Evolutionary conservation across 2,797 vertebrate genomes (phyloP), one percentile per base, ranked within the genome.

Genomic region (Brachyrhaphis roseni): DNA sequence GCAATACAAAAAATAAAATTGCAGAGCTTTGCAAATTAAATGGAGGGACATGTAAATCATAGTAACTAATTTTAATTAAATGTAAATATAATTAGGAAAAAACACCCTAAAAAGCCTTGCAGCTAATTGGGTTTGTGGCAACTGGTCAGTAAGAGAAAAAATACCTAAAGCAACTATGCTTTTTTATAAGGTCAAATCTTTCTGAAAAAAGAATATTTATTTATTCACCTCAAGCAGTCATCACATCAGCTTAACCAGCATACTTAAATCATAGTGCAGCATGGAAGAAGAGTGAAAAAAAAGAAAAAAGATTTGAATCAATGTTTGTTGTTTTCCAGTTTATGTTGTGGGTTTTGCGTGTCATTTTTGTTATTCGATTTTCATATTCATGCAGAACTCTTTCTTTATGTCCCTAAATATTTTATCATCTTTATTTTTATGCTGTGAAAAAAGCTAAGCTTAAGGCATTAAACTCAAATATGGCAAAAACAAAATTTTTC

Each of bases 1-100:
- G 26, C 12, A 45, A 71, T 71, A 13, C 13, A 59, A 59, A 59
- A 57, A 78, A 47, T 73, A 8, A 34, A 34, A 81, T 75, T 80
- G 41, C 34, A 6, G 20, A 43, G 47, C 36, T 49, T 45, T 39
- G 76, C 28, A 68, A 77, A 66, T 39, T 26, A n/a, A 68, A 53
- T 77, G 31, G 1, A 76, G 31, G 34, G 4, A 74, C 11, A 20
- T 76, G 20, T 18, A 47, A 77, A 66, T 31, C 13, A 34, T 64
- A 39, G 34, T 51, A 51, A 26, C 59, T 68, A 1, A 77, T 39
- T 68, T 66, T 47, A 23, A 76, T 45, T 26, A 43, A 43, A 70
- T 43, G 66, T 70, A 70, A 55, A n/a, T 57, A 39, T n/a, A 26
- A 74, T 8, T 15, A 77, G 8, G 16, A 41, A 66, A 64, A 68